Evolutionary conservation across 2,113 vertebrate species (phyloP).

Genomic region (Bombycilla garrulus): DNA sequence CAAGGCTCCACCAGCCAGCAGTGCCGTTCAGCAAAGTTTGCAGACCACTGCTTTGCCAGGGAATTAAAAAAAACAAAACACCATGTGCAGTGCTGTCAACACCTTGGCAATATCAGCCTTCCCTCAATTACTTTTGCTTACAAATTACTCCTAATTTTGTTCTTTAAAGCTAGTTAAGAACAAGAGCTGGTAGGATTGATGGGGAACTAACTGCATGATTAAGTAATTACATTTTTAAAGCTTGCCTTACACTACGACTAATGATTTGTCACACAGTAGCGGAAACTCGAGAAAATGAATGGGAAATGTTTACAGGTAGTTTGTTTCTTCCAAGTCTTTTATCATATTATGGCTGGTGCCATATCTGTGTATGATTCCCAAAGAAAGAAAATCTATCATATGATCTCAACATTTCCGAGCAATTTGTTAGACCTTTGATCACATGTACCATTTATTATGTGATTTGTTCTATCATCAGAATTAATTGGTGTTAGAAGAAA

Average conservation of each 20-base stretch:
- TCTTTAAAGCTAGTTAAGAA: constrained; percentile 83
- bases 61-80: constrained; percentile 60
- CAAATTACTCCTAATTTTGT: constrained; percentile 84
- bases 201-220: constrained; percentile 80
- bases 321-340: constrained; percentile 66
- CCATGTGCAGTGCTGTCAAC: constrained; percentile 71
- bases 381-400: constrained; percentile 35
- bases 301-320: constrained; percentile 74
- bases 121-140: constrained; percentile 82
- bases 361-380: background rate
- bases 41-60: constrained; percentile 2
- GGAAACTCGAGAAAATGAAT: constrained; percentile 76
- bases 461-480: background rate
- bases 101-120: constrained; percentile 79
- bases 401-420: background rate
- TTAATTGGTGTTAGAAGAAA: background rate
- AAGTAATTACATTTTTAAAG: constrained; percentile 83
- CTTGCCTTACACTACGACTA: constrained; percentile 76
- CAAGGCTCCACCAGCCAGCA: background rate
- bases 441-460: background rate
- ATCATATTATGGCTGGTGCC: constrained; percentile 42
- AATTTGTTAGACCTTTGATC: constrained; percentile 9
- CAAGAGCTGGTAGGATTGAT: constrained; percentile 80
- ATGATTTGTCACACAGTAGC: constrained; percentile 76
- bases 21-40: background rate